Conservation (phyloP, 2,888 invertebrate genomes). For the Drosophila koepferae region DNA sequence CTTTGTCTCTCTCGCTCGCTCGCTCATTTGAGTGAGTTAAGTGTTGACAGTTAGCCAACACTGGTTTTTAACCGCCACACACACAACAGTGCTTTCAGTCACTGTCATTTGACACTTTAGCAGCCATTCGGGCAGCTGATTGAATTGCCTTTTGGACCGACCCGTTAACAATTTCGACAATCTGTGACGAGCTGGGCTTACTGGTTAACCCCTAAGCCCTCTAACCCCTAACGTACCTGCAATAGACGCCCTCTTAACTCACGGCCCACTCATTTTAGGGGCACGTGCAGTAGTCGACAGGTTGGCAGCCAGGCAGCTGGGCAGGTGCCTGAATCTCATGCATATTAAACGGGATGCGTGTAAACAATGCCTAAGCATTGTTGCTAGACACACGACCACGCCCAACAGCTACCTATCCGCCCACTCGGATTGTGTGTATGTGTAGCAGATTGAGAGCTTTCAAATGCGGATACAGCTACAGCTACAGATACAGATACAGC, state of each 20-base stretch:
- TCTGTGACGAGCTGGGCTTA: background rate
- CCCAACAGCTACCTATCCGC: conserved; percentile 11
- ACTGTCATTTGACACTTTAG: conserved; percentile 27
- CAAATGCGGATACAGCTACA: conserved; percentile 6
- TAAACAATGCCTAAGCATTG: conserved; percentile 64
- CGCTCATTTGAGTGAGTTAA: background rate
- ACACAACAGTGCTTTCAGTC: conserved; percentile 1
- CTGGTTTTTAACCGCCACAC: conserved; percentile 1
- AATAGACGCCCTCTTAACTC: background rate
- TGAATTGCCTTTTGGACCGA: conserved; percentile 32
- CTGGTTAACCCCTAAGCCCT: background rate
- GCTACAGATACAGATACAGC: conserved; percentile 1
- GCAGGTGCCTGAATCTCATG: conserved; percentile 61
- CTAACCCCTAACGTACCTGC: conserved; percentile 10
- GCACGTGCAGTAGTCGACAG: conserved; percentile 44
- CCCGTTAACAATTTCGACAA: conserved; percentile 23
- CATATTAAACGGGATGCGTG: conserved; percentile 70
- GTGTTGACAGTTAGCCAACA: conserved; percentile 3
- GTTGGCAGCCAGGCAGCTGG: conserved; percentile 30
- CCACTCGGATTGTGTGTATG: conserved; percentile 19
- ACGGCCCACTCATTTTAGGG: conserved; percentile 50
- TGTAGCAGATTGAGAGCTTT: background rate
- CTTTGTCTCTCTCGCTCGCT: background rate
- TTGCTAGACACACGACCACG: conserved; percentile 22
- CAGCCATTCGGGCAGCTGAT: conserved; percentile 42